Conservation (phyloP, 2,113 vertebrate genomes). For the Marcusenius ussheri region DNA sequence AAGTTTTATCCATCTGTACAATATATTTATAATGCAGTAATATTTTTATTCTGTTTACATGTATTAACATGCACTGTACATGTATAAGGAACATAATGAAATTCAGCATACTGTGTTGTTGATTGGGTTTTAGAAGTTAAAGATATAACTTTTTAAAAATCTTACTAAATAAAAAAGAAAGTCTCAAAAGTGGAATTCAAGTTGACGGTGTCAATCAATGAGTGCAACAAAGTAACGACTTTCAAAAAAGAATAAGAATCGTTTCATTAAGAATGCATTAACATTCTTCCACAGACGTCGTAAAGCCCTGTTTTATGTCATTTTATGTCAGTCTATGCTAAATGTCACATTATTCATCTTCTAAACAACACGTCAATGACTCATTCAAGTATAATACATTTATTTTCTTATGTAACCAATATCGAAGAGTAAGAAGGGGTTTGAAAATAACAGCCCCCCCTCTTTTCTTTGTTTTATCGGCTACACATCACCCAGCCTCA, state of each 20-base stretch:
- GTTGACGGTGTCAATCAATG: background rate
- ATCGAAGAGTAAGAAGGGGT: background rate
- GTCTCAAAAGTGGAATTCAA: background rate
- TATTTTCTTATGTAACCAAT: constrained; percentile 7
- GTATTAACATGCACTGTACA: background rate
- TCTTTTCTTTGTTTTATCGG: background rate
- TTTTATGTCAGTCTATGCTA: background rate
- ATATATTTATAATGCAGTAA: background rate
- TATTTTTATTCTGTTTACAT: background rate
- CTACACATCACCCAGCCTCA: background rate
- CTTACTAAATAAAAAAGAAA: background rate
- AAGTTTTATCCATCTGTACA: background rate
- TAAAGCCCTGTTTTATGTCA: background rate
- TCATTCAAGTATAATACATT: constrained; percentile 3
- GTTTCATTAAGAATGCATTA: background rate
- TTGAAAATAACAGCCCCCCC: background rate
- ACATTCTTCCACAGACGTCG: background rate
- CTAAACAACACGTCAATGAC: constrained; percentile 3
- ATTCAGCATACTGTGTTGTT: background rate
- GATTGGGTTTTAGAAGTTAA: background rate
- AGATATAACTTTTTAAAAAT: background rate
- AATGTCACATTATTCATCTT: constrained; percentile 14
- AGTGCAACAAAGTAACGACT: background rate
- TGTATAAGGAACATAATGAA: background rate
- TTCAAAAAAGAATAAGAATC: background rate